Percentiles rank a stretch among this genome's conserved stretches.
Conservation (phyloP, 2,888 invertebrate genomes). For the Diarsia rubi region DNA sequence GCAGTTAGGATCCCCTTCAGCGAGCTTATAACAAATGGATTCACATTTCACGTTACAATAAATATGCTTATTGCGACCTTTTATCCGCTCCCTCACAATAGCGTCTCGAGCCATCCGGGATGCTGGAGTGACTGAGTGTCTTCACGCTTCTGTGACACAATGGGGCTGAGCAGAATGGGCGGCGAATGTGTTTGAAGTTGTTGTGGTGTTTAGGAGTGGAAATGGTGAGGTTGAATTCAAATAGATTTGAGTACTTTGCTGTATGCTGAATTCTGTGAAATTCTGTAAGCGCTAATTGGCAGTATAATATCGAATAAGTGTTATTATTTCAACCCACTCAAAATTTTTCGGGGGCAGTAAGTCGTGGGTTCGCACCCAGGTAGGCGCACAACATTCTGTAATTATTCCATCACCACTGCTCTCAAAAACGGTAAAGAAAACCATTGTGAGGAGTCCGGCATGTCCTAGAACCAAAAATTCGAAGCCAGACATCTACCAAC, state of each 20-base stretch:
- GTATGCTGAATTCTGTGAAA: neutral
- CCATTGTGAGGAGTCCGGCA: too few relatives aligned
- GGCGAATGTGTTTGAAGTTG: neutral
- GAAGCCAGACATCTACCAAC: too few relatives aligned
- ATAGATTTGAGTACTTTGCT: neutral
- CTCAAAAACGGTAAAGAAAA: too few relatives aligned
- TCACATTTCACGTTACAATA: constrained; percentile 64
- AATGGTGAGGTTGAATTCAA: neutral
- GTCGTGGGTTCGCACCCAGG: too few relatives aligned
- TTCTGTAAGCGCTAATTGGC: neutral
- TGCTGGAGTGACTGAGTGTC: neutral
- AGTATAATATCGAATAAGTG: neutral
- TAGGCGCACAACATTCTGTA: too few relatives aligned
- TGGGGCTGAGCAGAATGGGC: constrained; percentile 1
- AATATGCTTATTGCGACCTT: constrained; percentile 66
- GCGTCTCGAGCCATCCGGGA: constrained; percentile 34
- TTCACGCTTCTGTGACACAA: constrained; percentile 26
- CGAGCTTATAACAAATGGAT: constrained; percentile 60
- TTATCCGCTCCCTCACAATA: constrained; percentile 59
- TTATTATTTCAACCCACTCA: neutral
- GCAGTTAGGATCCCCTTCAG: neutral
- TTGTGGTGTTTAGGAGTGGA: neutral
- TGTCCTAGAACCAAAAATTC: too few relatives aligned
- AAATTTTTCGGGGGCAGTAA: neutral
- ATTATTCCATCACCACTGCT: too few relatives aligned